These are phyloP conservation scores for Muscicapa comitata DNA, from an alignment of 2,797 vertebrate species.

Conservation along the genomic window DNA sequence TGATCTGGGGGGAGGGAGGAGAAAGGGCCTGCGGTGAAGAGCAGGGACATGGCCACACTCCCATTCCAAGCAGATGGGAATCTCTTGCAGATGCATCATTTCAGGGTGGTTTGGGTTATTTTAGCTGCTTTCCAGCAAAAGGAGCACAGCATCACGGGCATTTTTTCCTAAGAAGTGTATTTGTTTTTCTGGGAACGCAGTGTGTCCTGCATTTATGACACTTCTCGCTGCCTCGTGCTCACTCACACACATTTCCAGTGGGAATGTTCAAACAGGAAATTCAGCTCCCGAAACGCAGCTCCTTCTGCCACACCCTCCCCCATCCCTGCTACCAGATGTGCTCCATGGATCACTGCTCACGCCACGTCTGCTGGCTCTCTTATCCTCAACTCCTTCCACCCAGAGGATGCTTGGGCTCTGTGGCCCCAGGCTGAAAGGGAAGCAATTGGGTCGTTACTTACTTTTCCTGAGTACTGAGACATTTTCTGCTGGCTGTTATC, in stretches of 20 bases:
- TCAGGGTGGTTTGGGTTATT: neutral
- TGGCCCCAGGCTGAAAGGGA: neutral
- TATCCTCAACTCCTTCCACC: neutral
- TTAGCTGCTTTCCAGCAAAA: neutral
- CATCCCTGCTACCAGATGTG: neutral
- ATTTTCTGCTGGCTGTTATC: constrained; percentile 74
- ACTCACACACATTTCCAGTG: neutral
- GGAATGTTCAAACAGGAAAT: constrained; percentile 28
- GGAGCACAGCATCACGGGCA: neutral
- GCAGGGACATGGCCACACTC: accelerated
- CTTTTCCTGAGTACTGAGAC: constrained; percentile 92
- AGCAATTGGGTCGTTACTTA: constrained; percentile 70
- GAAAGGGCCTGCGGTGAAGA: accelerated
- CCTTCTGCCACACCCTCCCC: neutral
- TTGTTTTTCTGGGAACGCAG: neutral
- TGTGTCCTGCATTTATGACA: neutral
- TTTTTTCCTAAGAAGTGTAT: neutral
- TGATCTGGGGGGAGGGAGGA: constrained; percentile 76
- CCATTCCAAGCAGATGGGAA: neutral
- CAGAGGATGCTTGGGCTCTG: neutral
- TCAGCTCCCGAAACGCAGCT: accelerated
- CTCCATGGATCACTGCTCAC: neutral
- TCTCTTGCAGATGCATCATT: neutral
- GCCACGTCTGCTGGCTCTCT: accelerated
- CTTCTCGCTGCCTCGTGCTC: neutral